phyloP scores from a whole-genome alignment of 2,113 vertebrate species.

The Pongo pygmaeus region DNA sequence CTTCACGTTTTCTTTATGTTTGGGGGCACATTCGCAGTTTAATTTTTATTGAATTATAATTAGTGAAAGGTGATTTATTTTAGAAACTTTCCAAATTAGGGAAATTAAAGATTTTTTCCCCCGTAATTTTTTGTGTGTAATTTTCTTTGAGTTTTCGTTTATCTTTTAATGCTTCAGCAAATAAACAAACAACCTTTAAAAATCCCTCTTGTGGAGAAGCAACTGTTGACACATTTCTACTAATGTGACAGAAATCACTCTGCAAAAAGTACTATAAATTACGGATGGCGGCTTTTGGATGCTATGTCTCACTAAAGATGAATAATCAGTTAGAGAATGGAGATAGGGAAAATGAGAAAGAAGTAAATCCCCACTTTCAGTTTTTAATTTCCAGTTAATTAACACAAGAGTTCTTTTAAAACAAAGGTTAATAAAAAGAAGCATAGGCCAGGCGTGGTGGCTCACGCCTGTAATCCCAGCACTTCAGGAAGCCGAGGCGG shows the following conservation, averaged over 20 bases:
- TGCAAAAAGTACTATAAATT: background rate
- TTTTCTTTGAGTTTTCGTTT: background rate
- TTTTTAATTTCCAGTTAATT: background rate
- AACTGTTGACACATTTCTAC: background rate
- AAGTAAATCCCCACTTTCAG: background rate
- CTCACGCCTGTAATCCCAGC: too few relatives aligned
- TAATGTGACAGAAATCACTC: background rate
- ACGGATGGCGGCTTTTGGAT: background rate
- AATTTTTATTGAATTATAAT: background rate
- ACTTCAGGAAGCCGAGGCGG: too few relatives aligned
- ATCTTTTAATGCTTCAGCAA: background rate
- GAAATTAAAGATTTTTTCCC: background rate
- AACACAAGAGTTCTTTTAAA: background rate
- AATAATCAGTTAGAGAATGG: background rate
- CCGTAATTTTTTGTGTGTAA: background rate
- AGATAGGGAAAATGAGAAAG: background rate
- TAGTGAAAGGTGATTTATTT: background rate
- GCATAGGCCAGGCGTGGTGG: too few relatives aligned
- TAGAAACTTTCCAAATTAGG: constrained; percentile 24
- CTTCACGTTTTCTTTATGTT: background rate
- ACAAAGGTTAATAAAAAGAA: background rate
- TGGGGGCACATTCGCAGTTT: background rate
- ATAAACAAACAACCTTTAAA: background rate
- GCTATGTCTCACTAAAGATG: background rate
- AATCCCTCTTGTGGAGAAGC: background rate